Evolutionary conservation across 2,797 vertebrate genomes (phyloP).

Genomic region (Scarus forsteni): DNA sequence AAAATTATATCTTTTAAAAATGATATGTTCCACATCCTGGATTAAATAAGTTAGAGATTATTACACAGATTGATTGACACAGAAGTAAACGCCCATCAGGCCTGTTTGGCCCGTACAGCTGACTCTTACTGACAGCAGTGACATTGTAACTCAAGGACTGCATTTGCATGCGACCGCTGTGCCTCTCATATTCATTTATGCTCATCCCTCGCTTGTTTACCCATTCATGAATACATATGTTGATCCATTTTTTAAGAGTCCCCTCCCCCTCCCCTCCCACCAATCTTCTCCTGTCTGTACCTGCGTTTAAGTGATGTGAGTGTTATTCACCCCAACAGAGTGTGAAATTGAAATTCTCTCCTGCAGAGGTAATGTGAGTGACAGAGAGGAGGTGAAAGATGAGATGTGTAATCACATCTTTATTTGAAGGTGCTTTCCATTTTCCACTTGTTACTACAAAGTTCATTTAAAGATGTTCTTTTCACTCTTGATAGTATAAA

Average conservation of each 20-base stretch:
- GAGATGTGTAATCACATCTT: constrained; percentile 45
- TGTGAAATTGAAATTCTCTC: constrained; percentile 82
- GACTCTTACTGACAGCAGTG: not conserved
- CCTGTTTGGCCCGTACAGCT: not conserved
- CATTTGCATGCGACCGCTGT: constrained; percentile 2
- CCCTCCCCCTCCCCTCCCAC: not conserved
- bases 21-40: too few species aligned
- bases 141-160: constrained; percentile 5
- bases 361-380: constrained; percentile 63
- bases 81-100: not conserved
- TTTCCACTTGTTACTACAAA: constrained; percentile 14
- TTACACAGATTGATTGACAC: not conserved
- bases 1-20: too few species aligned
- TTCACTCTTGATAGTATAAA: constrained; percentile 3
- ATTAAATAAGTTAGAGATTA: not conserved
- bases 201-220: constrained; percentile 51
- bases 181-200: constrained; percentile 47
- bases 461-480: constrained; percentile 2
- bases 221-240: constrained; percentile 62
- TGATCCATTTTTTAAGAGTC: constrained; percentile 46
- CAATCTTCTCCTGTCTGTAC: constrained; percentile 24
- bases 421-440: constrained; percentile 13
- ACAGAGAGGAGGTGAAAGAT: constrained; percentile 44
- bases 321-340: constrained; percentile 69
- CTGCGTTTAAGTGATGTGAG: constrained; percentile 58